Conservation (phyloP, 2,797 vertebrate genomes). For the Brotula barbata region DNA sequence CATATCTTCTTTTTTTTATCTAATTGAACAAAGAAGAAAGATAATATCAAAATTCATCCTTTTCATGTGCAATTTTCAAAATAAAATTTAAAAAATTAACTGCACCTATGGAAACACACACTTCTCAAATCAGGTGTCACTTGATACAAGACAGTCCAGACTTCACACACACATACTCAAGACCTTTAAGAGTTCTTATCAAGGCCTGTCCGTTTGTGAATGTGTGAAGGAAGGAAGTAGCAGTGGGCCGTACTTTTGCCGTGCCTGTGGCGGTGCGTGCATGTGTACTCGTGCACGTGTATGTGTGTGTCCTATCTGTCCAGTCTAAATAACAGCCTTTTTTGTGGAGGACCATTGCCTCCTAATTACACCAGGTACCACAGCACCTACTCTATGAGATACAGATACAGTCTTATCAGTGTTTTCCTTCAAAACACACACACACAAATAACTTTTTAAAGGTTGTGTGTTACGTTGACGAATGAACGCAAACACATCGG, state of each 20-base stretch:
- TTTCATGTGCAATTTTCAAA: no score
- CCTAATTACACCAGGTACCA: not conserved
- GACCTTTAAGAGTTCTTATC: conserved; percentile 56
- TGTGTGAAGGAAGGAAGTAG: conserved; percentile 37
- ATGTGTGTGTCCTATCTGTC: not conserved
- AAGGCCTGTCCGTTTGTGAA: conserved; percentile 40
- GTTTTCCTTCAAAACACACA: not conserved
- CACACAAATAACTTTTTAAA: no score
- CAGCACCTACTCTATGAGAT: not conserved
- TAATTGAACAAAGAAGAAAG: no score
- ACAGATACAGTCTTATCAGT: not conserved
- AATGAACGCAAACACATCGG: no score
- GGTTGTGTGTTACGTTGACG: no score
- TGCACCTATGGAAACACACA: conserved; percentile 22
- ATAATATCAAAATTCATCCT: no score
- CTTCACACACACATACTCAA: conserved; percentile 3
- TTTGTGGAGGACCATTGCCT: not conserved
- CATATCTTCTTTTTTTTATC: no score
- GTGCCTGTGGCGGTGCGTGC: conserved; percentile 2
- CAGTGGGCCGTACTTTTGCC: not conserved
- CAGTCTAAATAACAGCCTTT: conserved; percentile 3
- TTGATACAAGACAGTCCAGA: conserved; percentile 34
- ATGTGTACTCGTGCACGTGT: conserved; percentile 1
- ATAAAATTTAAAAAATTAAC: no score
- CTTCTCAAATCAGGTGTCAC: conserved; percentile 49